Evolutionary conservation across 2,113 vertebrate genomes (phyloP), one percentile per base, ranked within the genome.

Genomic region (Neolamprologus tretocephalus): DNA sequence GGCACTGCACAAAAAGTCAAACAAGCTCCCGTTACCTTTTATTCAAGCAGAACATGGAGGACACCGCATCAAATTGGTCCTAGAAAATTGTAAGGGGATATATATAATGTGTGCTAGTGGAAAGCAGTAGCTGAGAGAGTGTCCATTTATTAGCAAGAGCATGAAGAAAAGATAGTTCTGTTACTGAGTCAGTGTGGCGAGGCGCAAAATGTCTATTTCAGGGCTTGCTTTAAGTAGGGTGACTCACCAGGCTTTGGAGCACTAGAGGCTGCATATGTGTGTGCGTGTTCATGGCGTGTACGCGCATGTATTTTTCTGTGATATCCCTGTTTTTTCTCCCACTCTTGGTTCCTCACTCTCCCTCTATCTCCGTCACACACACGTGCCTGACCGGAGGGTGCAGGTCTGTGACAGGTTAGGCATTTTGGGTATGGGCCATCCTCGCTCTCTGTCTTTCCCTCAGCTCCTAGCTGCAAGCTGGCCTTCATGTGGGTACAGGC

Each of bases 121-220:
- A 92, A 80, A 87, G 92, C 90, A 85, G 89, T 82, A 83, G 81
- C 78, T 40, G 87, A 75, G 78, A 92, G 92, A 88, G 91, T 91
- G 87, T 93, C 92, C 88, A 90, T 95, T 94, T 95, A 92, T 81
- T 53, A 88, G 89, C 73, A n/a, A 42, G 84, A 89, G 83, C 88
- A 89, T 92, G 94, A 93, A 89, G 87, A 88, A 82, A 91, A 92
- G 93, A 93, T 91, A 94, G 91, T 89, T 93, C 86, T 93, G 89
- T 94, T 94, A 89, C 89, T 91, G 92, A 94, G 92, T 93, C 93
- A 88, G 94, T 93, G 93, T 95, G 94, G 92, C 73, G 85, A 94
- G 92, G 93, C 89, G 93, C 92, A 94, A 93, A 95, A 95, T 95
- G 95, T 95, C 93, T 96, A 95, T 96, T 95, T 95, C 95, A 95